Conservation (phyloP, 2,888 invertebrate species). For the Zygogramma bicolorata region DNA sequence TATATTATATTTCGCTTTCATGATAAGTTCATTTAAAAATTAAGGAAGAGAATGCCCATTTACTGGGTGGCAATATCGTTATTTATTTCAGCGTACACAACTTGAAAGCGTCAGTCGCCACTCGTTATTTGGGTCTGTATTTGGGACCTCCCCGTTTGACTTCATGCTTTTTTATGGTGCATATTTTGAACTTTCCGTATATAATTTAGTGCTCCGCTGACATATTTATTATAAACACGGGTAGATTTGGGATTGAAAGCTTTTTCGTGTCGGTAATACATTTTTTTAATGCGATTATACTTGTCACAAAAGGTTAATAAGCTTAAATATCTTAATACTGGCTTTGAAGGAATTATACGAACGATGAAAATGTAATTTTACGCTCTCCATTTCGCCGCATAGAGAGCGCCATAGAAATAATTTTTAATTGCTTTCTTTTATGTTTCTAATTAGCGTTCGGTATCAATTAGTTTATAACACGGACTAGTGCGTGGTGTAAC, state of each 20-base stretch:
- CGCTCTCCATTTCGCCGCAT: slow-evolving; percentile 14
- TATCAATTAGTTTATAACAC: neutral
- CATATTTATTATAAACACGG: slow-evolving; percentile 40
- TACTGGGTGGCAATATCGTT: neutral
- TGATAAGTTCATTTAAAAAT: too few species aligned
- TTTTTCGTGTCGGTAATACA: slow-evolving; percentile 30
- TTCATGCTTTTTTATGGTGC: slow-evolving; percentile 7
- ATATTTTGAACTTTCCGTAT: slow-evolving; percentile 15
- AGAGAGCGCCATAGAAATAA: slow-evolving; percentile 2
- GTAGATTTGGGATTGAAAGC: slow-evolving; percentile 29
- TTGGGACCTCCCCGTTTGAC: neutral
- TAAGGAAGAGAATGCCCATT: too few species aligned
- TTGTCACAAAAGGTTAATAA: slow-evolving; percentile 39
- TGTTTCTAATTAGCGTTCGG: neutral
- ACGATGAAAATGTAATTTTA: slow-evolving; percentile 25
- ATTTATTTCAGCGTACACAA: neutral
- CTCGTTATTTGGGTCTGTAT: neutral
- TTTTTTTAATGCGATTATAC: slow-evolving; percentile 37
- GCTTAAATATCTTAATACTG: slow-evolving; percentile 36
- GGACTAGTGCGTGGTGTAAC: neutral
- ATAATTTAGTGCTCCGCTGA: slow-evolving; percentile 33
- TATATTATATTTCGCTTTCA: too few species aligned
- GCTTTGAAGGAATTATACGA: slow-evolving; percentile 27
- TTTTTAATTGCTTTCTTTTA: slow-evolving; percentile 1
- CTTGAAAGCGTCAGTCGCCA: neutral